phyloP scores from a whole-genome alignment of 2,888 invertebrate genomes.

The Dysmachus trigonus region DNA sequence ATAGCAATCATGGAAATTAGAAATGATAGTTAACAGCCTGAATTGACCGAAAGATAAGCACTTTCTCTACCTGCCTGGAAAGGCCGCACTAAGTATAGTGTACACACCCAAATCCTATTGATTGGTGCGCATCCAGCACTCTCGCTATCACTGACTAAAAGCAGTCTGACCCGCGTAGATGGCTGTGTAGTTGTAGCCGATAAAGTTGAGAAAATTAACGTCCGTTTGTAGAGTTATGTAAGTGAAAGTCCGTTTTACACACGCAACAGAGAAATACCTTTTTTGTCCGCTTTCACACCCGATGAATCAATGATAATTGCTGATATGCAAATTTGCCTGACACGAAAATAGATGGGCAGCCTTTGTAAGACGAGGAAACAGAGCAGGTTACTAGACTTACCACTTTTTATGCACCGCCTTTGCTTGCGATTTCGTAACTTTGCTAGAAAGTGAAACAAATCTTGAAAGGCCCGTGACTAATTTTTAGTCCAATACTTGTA shows the following conservation, averaged over 20 bases:
- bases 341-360: background rate
- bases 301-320: background rate
- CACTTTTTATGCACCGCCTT: background rate
- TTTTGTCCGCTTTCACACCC: background rate
- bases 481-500: background rate
- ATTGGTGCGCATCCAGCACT: background rate
- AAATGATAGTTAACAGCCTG: background rate
- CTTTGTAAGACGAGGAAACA: background rate
- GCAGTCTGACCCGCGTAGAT: background rate
- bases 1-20: background rate
- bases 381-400: background rate
- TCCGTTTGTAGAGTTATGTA: background rate
- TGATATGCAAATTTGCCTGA: background rate
- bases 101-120: background rate
- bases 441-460: background rate
- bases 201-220: background rate
- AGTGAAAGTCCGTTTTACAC: background rate
- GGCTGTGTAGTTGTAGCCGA: background rate
- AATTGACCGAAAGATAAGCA: background rate
- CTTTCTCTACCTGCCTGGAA: background rate
- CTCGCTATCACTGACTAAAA: background rate
- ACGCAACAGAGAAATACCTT: background rate
- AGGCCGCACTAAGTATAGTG: background rate
- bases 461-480: background rate
- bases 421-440: background rate